A percentile compares a stretch with the other conserved stretches of the same genome.
These are phyloP conservation scores for Syngnathus typhle DNA, from an alignment of 2,113 vertebrate genomes.

Conservation along the genomic window DNA sequence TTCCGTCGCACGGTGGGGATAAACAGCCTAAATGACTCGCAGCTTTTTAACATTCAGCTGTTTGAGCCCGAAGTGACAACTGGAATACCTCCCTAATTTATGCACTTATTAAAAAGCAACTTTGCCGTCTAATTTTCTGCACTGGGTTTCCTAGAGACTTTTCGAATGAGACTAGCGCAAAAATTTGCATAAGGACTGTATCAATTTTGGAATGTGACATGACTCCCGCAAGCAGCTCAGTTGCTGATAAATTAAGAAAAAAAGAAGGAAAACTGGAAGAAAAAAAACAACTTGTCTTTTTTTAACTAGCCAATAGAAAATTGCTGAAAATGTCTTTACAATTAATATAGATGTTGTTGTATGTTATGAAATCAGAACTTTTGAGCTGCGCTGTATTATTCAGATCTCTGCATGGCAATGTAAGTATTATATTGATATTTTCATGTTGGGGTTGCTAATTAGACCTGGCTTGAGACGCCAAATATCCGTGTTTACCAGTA, in stretches of 20 bases:
- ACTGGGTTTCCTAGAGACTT: slow-evolving; percentile 40
- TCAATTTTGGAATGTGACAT: slow-evolving; percentile 15
- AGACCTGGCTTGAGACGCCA: neutral
- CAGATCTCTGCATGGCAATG: too few species aligned
- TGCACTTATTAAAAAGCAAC: slow-evolving; percentile 46
- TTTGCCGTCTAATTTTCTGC: slow-evolving; percentile 40
- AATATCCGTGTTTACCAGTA: slow-evolving; percentile 18
- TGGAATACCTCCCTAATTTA: slow-evolving; percentile 40
- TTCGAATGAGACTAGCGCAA: slow-evolving; percentile 40
- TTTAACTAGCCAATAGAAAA: neutral
- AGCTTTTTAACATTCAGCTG: slow-evolving; percentile 42
- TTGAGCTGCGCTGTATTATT: too few species aligned
- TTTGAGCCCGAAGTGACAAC: slow-evolving; percentile 43
- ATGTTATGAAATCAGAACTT: too few species aligned
- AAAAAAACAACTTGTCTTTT: neutral
- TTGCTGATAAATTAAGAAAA: neutral
- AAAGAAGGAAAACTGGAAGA: too few species aligned
- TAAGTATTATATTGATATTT: neutral
- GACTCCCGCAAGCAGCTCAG: slow-evolving; percentile 15
- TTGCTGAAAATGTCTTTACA: too few species aligned
- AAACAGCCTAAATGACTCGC: slow-evolving; percentile 21
- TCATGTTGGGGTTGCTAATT: neutral
- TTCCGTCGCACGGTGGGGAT: neutral
- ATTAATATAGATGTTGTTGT: too few species aligned
- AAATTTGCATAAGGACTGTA: slow-evolving; percentile 29